Evolutionary conservation across 2,888 invertebrate species (phyloP), one percentile per base, ranked within the genome.

Genomic region (Platycheirus rosarum): DNA sequence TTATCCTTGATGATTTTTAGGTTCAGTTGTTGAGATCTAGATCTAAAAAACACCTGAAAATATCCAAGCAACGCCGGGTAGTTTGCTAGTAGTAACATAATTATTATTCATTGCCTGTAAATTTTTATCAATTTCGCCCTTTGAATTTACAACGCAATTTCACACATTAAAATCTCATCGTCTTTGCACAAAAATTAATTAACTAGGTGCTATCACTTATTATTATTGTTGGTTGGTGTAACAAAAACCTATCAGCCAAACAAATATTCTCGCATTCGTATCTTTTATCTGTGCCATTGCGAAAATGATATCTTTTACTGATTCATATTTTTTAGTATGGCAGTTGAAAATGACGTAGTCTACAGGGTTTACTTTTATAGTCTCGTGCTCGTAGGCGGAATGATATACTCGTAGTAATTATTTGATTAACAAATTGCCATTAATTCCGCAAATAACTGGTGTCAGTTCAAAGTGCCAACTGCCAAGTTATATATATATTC

Each of bases 401-500:
- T 70, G 29, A 40, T 49, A 20, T n/a, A n/a, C n/a, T n/a, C n/a
- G 44, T 49, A 18, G 32, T 57, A 48, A 65, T 74, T 57, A 57
- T 57, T 66, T 49, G 70, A 70, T 70, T 49, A 70, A 20, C 29
- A 57, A 60, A 55, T 57, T 57, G 23, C 35, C 26, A 40, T 32
- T 48, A 60, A 18, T 66, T 70, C 70, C 60, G 70, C 60, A 60
- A 70, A 60, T 60, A 60, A 29, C 60, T 16, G 14, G 60, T 20
- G 18, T 35, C 9, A 8, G 9, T 37, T 20, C 23, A n/a, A 62
- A 46, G 14, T 35, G n/a, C 13, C 37, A 44, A 18, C 9, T 8
- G 16, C 26, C n/a, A n/a, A n/a, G n/a, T n/a, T n/a, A n/a, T n/a
- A n/a, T n/a, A n/a, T n/a, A n/a, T n/a, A n/a, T 20, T 53, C n/a